Conservation (phyloP, 2,888 invertebrate genomes). For the Eulithis testata region DNA sequence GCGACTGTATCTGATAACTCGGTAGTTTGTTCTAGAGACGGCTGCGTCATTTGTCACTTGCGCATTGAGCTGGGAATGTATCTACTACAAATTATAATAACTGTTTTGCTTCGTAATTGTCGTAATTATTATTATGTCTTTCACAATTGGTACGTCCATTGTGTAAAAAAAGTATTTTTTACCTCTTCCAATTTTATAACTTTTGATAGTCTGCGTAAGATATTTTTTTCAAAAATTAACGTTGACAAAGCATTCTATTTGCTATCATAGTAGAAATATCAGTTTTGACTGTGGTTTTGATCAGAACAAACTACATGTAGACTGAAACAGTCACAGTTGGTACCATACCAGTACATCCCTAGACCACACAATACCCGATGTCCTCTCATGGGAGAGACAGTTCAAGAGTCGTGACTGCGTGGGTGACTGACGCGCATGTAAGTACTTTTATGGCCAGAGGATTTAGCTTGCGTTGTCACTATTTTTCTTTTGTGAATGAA, state of each 20-base stretch:
- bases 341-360: constrained; percentile 8
- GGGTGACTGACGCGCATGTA: constrained; percentile 57
- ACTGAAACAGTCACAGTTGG: background rate
- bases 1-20: constrained; percentile 78
- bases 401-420: constrained; percentile 69
- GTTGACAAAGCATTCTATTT: too few relatives aligned
- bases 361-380: too few relatives aligned
- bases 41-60: constrained; percentile 74
- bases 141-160: too few relatives aligned
- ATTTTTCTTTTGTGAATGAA: constrained; percentile 12
- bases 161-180: too few relatives aligned
- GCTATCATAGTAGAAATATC: background rate
- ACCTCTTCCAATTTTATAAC: too few relatives aligned
- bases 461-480: constrained; percentile 13
- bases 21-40: constrained; percentile 77
- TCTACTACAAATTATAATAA: background rate
- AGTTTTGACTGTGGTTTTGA: too few relatives aligned
- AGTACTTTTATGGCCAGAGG: constrained; percentile 43
- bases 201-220: background rate
- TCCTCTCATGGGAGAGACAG: background rate
- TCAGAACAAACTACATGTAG: background rate
- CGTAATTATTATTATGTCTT: too few relatives aligned
- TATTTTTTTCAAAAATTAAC: too few relatives aligned
- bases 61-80: constrained; percentile 46
- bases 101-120: background rate